phyloP scores from a whole-genome alignment of 2,113 vertebrate species.

The Hippoglossus stenolepis region DNA sequence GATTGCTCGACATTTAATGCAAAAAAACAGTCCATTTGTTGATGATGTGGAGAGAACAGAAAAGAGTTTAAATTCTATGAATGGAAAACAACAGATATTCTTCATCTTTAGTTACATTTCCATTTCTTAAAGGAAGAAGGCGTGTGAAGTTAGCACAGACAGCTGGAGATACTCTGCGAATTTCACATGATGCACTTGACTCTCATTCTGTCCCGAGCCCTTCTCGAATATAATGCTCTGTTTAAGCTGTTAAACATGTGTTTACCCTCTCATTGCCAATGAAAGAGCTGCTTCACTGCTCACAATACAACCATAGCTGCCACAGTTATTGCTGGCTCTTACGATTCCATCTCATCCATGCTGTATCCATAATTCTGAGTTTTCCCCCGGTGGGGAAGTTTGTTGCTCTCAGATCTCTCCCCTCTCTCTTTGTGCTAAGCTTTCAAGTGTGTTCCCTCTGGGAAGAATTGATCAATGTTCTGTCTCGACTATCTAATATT shows the following conservation, averaged over 20 bases:
- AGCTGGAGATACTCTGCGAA: background rate
- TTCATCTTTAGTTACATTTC: conserved; percentile 32
- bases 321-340: conserved; percentile 22
- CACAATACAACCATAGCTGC: conserved; percentile 17
- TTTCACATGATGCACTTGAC: conserved; percentile 2
- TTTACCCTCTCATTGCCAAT: conserved; percentile 24
- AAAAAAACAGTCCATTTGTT: conserved; percentile 22
- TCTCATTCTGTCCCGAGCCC: conserved; percentile 1
- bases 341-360: conserved; percentile 38
- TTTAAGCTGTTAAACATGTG: conserved; percentile 40
- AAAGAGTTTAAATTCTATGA: no score
- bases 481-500: conserved; percentile 2
- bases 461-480: conserved; percentile 10
- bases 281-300: conserved; percentile 36
- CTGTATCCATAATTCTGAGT: conserved; percentile 9
- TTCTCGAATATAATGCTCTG: conserved; percentile 9
- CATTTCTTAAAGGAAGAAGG: conserved; percentile 4
- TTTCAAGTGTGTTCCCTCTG: conserved; percentile 1
- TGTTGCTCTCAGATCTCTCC: conserved; percentile 15
- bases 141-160: conserved; percentile 4
- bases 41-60: background rate
- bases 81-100: background rate
- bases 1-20: conserved; percentile 52
- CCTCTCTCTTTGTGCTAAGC: conserved; percentile 12
- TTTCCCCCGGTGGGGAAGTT: conserved; percentile 20